Base-by-base conservation (phyloP, 1,140 invertebrate species). In the Ditylenchus dipsaci region DNA sequence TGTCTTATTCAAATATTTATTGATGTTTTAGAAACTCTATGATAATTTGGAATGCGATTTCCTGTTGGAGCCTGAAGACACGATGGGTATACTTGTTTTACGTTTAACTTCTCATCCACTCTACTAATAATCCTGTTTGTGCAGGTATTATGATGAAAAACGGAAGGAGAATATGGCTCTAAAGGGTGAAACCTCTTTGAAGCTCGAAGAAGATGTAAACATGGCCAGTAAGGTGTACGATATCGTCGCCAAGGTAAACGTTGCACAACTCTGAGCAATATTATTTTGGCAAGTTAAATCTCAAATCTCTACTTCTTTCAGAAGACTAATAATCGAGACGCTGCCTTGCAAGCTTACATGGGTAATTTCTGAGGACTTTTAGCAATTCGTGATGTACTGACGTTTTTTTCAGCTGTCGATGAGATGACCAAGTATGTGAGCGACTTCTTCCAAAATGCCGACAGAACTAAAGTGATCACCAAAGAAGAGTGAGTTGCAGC, bases 61-160 rank as follows among this genome's bases (percentile, higher is more conserved):
- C 63, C 67, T 78, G 19, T 17, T 78, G 27, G 77, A 78, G 5
- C 42, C 66, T 19, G 72, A 78, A 33, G 77, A 78, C 62, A 67
- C 74, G n/a, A 53, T 80, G 5, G 56, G 11, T 38, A n/a, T n/a
- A n/a, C n/a, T n/a, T n/a, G n/a, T n/a, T n/a, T n/a, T n/a, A n/a
- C n/a, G n/a, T n/a, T n/a, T n/a, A n/a, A n/a, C n/a, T n/a, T n/a
- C n/a, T n/a, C n/a, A n/a, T n/a, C n/a, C n/a, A n/a, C n/a, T n/a
- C n/a, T n/a, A n/a, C n/a, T n/a, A n/a, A n/a, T n/a, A n/a, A n/a
- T n/a, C n/a, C n/a, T n/a, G n/a, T n/a, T n/a, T 45, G 43, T n/a
- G n/a, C 11, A 45, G 43, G n/a, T 53, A 21, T 17, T 21, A 53
- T 8, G 49, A 53, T 19, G 49, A 53, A 26, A 53, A 53, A 53